Evolutionary conservation across 2,888 invertebrate genomes (phyloP).

Genomic region (Hemicrepidius hirtus): DNA sequence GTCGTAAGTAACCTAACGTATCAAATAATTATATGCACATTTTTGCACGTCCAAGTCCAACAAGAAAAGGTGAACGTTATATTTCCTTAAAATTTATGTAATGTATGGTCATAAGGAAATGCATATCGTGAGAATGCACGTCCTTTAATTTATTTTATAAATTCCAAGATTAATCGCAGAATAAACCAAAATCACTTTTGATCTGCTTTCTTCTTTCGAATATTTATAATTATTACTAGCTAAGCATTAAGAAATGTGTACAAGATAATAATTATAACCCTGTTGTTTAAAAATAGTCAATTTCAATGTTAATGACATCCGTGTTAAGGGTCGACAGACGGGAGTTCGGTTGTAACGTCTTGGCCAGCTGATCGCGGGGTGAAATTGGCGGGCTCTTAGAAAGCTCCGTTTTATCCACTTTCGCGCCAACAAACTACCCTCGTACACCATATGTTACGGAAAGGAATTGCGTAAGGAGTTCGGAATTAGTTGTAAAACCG

Average conservation of each 20-base stretch:
- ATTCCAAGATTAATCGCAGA: constrained; percentile 7
- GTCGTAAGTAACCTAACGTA: neutral
- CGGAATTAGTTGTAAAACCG: constrained; percentile 24
- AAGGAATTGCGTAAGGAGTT: constrained; percentile 32
- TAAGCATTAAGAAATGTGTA: neutral
- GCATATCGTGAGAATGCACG: constrained; percentile 29
- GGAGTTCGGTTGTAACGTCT: constrained; percentile 58
- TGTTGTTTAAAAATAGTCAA: constrained; percentile 49
- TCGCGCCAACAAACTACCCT: constrained; percentile 55
- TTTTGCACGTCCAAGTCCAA: constrained; percentile 21
- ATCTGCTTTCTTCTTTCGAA: too few species aligned
- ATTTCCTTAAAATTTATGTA: constrained; percentile 28
- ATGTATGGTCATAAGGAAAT: constrained; percentile 30
- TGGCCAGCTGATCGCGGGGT: constrained; percentile 55
- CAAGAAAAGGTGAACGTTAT: constrained; percentile 1
- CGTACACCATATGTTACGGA: constrained; percentile 53
- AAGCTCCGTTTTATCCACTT: constrained; percentile 34
- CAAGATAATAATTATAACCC: constrained; percentile 35
- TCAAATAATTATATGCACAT: constrained; percentile 16
- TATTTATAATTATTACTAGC: too few species aligned
- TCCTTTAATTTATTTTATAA: constrained; percentile 19
- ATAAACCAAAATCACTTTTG: constrained; percentile 2
- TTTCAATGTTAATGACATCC: constrained; percentile 58
- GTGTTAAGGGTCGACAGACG: constrained; percentile 55
- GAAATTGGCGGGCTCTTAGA: constrained; percentile 44